These are phyloP conservation scores for Brachionichthys hirsutus DNA, from an alignment of 2,113 vertebrate species.

Conservation along the genomic window DNA sequence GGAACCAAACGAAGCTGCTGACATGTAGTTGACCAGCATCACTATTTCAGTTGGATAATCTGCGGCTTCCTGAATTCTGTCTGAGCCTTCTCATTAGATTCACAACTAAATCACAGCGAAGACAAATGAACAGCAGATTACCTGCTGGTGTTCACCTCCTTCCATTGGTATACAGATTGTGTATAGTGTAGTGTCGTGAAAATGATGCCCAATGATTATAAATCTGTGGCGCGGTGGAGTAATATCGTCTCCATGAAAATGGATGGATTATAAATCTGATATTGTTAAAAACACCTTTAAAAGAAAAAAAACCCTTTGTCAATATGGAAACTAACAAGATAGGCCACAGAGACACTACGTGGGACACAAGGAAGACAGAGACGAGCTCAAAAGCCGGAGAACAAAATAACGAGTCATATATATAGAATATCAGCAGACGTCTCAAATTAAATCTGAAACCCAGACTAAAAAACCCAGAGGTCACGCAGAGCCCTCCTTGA, in stretches of 20 bases:
- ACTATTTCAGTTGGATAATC: too few species aligned
- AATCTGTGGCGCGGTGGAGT: too few species aligned
- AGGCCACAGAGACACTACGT: background rate
- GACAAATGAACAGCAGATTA: too few species aligned
- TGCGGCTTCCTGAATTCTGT: too few species aligned
- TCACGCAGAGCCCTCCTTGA: constrained; percentile 33
- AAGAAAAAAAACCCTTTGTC: constrained; percentile 14
- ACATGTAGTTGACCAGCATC: too few species aligned
- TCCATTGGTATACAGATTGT: constrained; percentile 25
- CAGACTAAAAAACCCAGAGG: constrained; percentile 17
- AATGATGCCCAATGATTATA: constrained; percentile 13
- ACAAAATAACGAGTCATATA: constrained; percentile 1
- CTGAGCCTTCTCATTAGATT: too few species aligned
- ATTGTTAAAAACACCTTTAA: background rate
- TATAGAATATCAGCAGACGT: background rate
- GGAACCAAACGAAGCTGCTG: too few species aligned
- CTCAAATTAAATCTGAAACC: constrained; percentile 4
- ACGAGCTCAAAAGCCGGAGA: background rate
- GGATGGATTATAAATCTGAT: constrained; percentile 22
- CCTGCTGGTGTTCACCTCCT: background rate
- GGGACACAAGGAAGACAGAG: background rate
- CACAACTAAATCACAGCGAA: too few species aligned
- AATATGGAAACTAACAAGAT: too few species aligned
- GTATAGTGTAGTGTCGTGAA: background rate
- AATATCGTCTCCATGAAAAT: too few species aligned